Conservation (phyloP, 2,113 vertebrate species). For the Clarias batrachus region DNA sequence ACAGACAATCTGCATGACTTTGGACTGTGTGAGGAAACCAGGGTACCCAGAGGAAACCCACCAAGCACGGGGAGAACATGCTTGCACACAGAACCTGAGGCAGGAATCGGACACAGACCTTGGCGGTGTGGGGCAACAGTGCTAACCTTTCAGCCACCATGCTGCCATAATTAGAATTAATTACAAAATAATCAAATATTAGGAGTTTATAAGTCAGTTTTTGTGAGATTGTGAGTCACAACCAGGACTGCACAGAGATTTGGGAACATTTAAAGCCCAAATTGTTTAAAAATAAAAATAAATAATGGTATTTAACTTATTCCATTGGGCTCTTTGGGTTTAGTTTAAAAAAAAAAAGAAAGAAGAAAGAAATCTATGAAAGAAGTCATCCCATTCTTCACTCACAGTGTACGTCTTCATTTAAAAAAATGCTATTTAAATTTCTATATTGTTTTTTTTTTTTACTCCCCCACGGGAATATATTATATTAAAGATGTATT, state of each 20-base stretch:
- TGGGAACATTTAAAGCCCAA: slow-evolving; percentile 32
- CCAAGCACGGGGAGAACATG: no score
- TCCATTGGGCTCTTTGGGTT: slow-evolving; percentile 22
- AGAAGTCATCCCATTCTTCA: neutral
- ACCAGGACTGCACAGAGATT: slow-evolving; percentile 32
- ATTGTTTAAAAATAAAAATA: slow-evolving; percentile 39
- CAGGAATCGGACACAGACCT: no score
- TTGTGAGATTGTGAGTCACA: slow-evolving; percentile 32
- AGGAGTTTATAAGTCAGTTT: slow-evolving; percentile 1
- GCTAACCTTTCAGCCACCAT: no score
- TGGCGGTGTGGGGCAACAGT: no score
- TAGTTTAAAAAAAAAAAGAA: neutral
- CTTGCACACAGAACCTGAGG: no score
- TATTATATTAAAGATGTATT: slow-evolving; percentile 37
- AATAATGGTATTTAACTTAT: slow-evolving; percentile 36
- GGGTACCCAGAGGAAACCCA: no score
- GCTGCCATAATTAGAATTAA: neutral
- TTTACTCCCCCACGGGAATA: neutral
- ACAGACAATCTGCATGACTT: no score
- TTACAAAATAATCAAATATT: neutral
- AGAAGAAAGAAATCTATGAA: no score
- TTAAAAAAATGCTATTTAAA: neutral
- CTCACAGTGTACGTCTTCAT: slow-evolving; percentile 1
- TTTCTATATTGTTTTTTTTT: neutral
- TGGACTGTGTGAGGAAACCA: no score